Percentiles rank a stretch among this genome's conserved stretches.
Evolutionary conservation across 1,140 invertebrate genomes (phyloP).

Genomic region (Venturia canescens): DNA sequence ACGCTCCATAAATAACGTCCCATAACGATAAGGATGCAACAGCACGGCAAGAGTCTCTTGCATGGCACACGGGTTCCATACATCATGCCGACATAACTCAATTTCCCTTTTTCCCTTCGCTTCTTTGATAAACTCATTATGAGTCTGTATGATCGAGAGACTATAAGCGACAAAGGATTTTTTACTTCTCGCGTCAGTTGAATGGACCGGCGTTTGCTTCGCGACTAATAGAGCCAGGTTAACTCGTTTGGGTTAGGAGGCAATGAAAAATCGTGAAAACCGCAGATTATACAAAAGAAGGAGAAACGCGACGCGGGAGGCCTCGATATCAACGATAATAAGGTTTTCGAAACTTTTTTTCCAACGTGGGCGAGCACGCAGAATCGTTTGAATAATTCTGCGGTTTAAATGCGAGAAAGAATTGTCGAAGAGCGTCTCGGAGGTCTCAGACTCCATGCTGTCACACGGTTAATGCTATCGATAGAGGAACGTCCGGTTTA

Average conservation of each 20-base stretch:
- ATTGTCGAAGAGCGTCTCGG: neutral
- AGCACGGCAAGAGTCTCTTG: neutral
- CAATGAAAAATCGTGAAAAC: neutral
- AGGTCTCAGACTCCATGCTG: neutral
- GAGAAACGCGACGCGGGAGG: neutral
- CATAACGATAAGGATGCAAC: neutral
- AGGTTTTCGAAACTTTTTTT: constrained; percentile 7
- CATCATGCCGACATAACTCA: neutral
- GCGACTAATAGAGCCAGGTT: constrained; percentile 7
- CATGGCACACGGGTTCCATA: neutral
- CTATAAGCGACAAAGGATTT: neutral
- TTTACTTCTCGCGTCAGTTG: neutral
- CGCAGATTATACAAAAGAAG: neutral
- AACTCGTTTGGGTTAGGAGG: neutral
- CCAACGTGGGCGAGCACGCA: neutral
- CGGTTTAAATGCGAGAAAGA: constrained; percentile 25
- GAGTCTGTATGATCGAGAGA: neutral
- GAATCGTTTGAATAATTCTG: constrained; percentile 10
- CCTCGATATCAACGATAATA: neutral
- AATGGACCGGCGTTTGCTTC: neutral
- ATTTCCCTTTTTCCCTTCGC: constrained; percentile 7
- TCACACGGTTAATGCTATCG: neutral
- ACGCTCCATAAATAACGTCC: neutral
- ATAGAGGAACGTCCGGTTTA: constrained; percentile 7
- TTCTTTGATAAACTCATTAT: neutral